phyloP scores from a whole-genome alignment of 2,888 invertebrate genomes.

The Apamea monoglypha region DNA sequence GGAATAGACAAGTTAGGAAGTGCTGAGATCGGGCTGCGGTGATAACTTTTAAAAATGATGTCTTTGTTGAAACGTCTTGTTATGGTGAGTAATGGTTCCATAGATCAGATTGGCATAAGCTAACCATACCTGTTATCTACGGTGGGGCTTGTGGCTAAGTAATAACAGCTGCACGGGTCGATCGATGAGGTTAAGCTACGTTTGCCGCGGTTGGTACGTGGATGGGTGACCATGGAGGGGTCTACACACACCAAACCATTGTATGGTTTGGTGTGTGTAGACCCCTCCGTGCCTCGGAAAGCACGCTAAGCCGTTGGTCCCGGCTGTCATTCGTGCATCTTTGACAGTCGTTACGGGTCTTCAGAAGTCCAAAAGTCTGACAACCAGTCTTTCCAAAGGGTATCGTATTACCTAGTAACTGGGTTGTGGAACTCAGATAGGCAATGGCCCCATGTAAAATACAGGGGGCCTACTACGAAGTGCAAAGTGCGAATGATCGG shows the following conservation, averaged over 20 bases:
- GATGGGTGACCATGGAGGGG: not conserved
- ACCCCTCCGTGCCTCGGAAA: not conserved
- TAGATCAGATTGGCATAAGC: not conserved
- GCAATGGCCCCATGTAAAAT: no score
- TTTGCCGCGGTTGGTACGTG: no score
- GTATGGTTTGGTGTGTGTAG: no score
- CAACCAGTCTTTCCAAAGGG: no score
- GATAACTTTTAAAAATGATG: constrained; percentile 31
- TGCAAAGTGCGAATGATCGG: no score
- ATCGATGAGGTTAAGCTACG: no score
- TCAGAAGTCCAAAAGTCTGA: no score
- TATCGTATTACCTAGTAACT: no score
- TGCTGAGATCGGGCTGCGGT: constrained; percentile 9
- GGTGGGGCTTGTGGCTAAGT: not conserved
- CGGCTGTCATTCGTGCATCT: no score
- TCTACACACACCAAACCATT: not conserved
- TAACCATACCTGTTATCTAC: not conserved
- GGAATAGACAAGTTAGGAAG: constrained; percentile 30
- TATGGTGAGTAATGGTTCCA: not conserved
- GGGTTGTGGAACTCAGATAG: no score
- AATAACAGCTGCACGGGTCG: not conserved
- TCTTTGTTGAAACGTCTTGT: constrained; percentile 23
- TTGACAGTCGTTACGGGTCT: no score
- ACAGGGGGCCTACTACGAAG: no score
- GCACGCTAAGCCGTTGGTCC: not conserved